Evolutionary conservation across 2,797 vertebrate species (phyloP).

Genomic region (Artibeus jamaicensis): DNA sequence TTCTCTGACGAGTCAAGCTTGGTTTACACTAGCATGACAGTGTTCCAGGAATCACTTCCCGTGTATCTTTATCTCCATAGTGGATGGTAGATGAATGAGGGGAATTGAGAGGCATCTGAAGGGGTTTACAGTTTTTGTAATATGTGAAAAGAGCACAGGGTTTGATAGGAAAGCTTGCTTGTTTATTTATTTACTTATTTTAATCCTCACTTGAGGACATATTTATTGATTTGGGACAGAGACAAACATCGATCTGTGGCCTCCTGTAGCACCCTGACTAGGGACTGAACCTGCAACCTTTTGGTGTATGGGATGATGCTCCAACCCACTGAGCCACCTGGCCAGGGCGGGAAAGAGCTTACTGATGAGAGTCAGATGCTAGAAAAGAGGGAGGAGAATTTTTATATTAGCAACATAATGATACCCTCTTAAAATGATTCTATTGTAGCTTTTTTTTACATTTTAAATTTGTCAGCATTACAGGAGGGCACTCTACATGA

Average conservation of each 20-base stretch:
- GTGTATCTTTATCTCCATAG: neutral
- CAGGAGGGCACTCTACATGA: conserved; percentile 19
- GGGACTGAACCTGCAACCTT: neutral
- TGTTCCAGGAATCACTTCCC: neutral
- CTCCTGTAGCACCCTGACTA: neutral
- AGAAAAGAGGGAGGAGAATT: neutral
- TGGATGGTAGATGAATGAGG: neutral
- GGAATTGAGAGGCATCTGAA: conserved; percentile 22
- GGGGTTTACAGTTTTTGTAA: neutral
- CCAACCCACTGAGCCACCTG: neutral
- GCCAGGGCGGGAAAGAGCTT: neutral
- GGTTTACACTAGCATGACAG: conserved; percentile 5
- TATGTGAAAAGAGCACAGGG: neutral
- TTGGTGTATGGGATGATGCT: neutral
- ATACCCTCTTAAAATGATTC: conserved; percentile 32
- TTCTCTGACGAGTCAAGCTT: conserved; percentile 20
- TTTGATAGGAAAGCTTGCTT: neutral
- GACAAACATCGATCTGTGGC: neutral
- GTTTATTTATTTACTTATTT: neutral
- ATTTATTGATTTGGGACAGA: neutral
- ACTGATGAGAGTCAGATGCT: neutral
- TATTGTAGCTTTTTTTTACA: neutral
- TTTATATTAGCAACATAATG: conserved; percentile 13
- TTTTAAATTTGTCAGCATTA: conserved; percentile 49
- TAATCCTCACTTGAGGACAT: neutral